Evolutionary conservation across 1,140 invertebrate genomes (phyloP).

Genomic region (Bombus waltoni): DNA sequence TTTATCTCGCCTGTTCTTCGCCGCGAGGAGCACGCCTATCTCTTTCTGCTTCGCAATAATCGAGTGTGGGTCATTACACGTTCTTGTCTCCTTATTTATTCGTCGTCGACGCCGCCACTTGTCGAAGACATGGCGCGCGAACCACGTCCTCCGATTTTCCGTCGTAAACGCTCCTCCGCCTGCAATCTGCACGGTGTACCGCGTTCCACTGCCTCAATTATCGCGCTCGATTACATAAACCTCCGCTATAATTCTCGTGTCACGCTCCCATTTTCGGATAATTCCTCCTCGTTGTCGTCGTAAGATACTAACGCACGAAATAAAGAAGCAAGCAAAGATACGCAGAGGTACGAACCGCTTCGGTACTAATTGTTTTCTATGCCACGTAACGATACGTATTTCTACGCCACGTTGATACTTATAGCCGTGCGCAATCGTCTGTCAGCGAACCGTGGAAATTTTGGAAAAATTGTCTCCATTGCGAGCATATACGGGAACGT

Average conservation of each 20-base stretch:
- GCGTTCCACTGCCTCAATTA: slow-evolving; percentile 23
- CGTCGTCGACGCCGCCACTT: slow-evolving; percentile 29
- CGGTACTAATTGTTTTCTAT: neutral
- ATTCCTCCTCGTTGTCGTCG: too few species aligned
- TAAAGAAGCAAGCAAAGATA: neutral
- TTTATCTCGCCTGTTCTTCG: slow-evolving; percentile 59
- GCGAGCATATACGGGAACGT: too few species aligned
- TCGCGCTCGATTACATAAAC: slow-evolving; percentile 2
- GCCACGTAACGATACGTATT: too few species aligned
- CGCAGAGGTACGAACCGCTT: neutral
- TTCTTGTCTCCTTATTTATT: slow-evolving; percentile 52
- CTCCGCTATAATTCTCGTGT: neutral
- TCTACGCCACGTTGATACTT: too few species aligned
- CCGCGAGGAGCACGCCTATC: slow-evolving; percentile 12
- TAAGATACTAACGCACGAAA: neutral
- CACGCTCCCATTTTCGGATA: neutral
- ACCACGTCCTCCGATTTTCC: slow-evolving; percentile 21
- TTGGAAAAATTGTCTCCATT: too few species aligned
- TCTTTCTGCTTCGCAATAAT: slow-evolving; percentile 39
- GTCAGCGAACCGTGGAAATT: too few species aligned
- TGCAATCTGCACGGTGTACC: neutral
- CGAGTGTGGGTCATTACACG: slow-evolving; percentile 53
- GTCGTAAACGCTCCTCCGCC: neutral
- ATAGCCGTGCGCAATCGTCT: too few species aligned
- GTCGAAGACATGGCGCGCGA: neutral